A percentile compares a stretch with the other conserved stretches of the same genome.
Evolutionary conservation across 2,888 invertebrate genomes (phyloP).

Genomic region (Apamea crenata): DNA sequence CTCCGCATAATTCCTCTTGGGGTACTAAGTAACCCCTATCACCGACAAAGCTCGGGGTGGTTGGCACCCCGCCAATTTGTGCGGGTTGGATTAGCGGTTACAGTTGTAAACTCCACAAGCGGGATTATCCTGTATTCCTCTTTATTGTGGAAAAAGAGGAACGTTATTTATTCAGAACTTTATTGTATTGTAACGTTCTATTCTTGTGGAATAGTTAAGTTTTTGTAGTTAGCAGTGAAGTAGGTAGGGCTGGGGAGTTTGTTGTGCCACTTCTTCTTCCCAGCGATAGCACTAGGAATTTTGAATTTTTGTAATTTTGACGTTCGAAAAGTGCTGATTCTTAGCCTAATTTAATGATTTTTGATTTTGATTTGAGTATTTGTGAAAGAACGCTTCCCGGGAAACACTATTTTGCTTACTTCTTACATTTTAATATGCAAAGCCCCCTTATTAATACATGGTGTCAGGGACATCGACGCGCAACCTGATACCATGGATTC

Average conservation of each 20-base stretch:
- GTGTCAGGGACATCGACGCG: no score
- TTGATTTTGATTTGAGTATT: neutral
- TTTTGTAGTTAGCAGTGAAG: neutral
- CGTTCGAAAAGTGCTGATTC: no score
- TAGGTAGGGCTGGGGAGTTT: no score
- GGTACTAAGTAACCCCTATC: conserved; percentile 50
- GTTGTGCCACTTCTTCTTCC: no score
- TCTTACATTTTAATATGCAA: neutral
- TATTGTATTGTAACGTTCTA: conserved; percentile 5
- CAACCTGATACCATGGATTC: no score
- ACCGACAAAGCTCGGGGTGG: conserved; percentile 37
- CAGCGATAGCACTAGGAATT: no score
- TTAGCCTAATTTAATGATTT: no score
- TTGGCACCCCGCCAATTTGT: conserved; percentile 60
- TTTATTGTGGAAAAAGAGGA: conserved; percentile 43
- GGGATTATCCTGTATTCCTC: conserved; percentile 51
- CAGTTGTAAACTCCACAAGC: conserved; percentile 47
- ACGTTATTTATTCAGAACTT: conserved; percentile 25
- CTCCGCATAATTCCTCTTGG: conserved; percentile 36
- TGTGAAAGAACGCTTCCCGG: neutral
- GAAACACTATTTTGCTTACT: neutral
- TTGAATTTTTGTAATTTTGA: no score
- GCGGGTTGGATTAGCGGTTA: conserved; percentile 46
- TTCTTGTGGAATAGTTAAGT: neutral
- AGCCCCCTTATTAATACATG: neutral